phyloP scores from a whole-genome alignment of 2,888 invertebrate species.

The Perithous albicinctus region DNA sequence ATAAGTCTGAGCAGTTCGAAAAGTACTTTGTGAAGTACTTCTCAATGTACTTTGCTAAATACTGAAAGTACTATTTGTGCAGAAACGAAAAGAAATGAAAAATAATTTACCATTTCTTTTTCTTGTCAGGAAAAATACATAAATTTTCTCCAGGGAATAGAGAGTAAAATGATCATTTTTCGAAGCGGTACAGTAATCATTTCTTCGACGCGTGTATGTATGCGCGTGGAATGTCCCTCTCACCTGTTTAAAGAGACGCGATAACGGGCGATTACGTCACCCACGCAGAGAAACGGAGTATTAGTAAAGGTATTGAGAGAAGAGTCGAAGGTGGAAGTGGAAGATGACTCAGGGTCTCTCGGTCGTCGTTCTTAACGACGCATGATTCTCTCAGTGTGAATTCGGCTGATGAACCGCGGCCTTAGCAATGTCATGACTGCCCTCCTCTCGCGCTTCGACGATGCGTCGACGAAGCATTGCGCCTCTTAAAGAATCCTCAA shows the following conservation, averaged over 20 bases:
- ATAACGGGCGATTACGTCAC: conserved; percentile 73
- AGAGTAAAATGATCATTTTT: background rate
- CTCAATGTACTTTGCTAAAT: too few relatives aligned
- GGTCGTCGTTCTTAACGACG: too few relatives aligned
- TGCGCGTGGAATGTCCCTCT: conserved; percentile 48
- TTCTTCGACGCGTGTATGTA: background rate
- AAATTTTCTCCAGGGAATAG: background rate
- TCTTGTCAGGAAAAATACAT: background rate
- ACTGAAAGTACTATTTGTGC: too few relatives aligned
- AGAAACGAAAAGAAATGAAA: too few relatives aligned
- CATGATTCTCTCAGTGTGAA: conserved; percentile 45
- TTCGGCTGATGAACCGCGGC: conserved; percentile 60
- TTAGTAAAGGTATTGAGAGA: conserved; percentile 28
- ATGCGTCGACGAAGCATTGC: conserved; percentile 17
- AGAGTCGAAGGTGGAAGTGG: conserved; percentile 32
- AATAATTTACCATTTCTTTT: too few relatives aligned
- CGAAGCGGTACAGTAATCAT: background rate
- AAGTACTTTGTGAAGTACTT: too few relatives aligned
- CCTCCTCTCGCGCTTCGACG: background rate
- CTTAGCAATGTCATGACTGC: conserved; percentile 51
- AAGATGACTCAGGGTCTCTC: conserved; percentile 65
- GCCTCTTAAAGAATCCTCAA: conserved; percentile 19
- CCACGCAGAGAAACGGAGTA: conserved; percentile 31
- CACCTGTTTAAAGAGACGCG: conserved; percentile 73
- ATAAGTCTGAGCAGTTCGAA: too few relatives aligned